Evolutionary conservation across 2,113 vertebrate genomes (phyloP), one percentile per base, ranked within the genome.

Genomic region (Eidolon helvum): DNA sequence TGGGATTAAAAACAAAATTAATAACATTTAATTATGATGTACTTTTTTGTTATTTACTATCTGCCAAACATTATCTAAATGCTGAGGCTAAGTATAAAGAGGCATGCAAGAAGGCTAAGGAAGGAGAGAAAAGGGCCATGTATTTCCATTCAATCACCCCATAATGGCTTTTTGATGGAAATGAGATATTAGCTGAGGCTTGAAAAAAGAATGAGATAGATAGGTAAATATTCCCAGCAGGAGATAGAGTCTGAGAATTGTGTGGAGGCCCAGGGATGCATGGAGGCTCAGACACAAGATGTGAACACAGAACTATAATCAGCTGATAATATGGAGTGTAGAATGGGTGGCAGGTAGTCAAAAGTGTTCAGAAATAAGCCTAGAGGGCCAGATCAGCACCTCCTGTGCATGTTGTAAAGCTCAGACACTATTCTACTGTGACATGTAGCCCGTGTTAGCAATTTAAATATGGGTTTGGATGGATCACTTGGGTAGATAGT

Each of bases 321-420:
- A 87, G 26, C 16, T 84, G 57, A 57, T 19, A 35, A 21, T 15
- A 1, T 1, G 21, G 12, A 84, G 11, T 5, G 0, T 3, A 48
- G 2, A 57, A 28, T 75, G 14, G 2, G 3, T 63, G 19, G 14
- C 61, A 4, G 26, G 19, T 22, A 38, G 26, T 40, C 38, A 48
- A 30, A 2, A 12, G 15, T 9, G 11, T 18, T 22, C 38, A 55
- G n/a, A 69, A 69, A 40, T 24, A 11, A 22, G 33, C 18, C 15
- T 30, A 40, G 1, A 1, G 11, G 65, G 28, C 10, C 50, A 24
- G 4, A 5, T 21, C 0, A 1, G 3, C 4, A 24, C 50, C 18
- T 26, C 7, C 0, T 7, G 53, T 45, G 28, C 3, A 5, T 2
- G 9, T 24, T 22, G 0, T 19, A 19, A 0, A 57, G 3, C 5